phyloP scores from a whole-genome alignment of 1,140 invertebrate genomes.

The Caenorhabditis tropicalis region DNA sequence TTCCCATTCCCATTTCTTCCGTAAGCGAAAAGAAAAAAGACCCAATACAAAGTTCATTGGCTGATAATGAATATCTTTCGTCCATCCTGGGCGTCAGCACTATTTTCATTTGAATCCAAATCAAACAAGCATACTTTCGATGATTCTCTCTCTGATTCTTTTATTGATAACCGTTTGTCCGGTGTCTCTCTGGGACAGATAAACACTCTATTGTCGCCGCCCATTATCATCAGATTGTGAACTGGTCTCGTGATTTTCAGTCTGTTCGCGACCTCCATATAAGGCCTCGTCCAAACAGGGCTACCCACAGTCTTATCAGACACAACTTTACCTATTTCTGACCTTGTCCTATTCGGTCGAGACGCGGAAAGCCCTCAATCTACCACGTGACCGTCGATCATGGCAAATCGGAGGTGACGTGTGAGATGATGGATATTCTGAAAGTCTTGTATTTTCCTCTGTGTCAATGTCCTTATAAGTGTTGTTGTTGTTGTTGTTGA shows the following conservation, averaged over 20 bases:
- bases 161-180: not conserved
- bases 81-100: not conserved
- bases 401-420: slow-evolving; percentile 30
- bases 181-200: slow-evolving; percentile 1
- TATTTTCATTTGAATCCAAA: not conserved
- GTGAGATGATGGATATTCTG: slow-evolving; percentile 21
- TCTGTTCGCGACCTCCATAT: slow-evolving; percentile 12
- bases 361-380: slow-evolving; percentile 33
- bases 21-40: not conserved
- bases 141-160: slow-evolving; percentile 3
- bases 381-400: slow-evolving; percentile 27
- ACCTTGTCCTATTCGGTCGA: slow-evolving; percentile 18
- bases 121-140: slow-evolving; percentile 44
- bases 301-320: slow-evolving; percentile 4
- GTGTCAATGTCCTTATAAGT: not conserved
- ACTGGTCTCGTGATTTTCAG: slow-evolving; percentile 30
- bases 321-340: slow-evolving; percentile 7
- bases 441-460: slow-evolving; percentile 12
- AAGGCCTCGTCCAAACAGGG: not conserved
- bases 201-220: not conserved
- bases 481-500: not conserved
- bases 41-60: slow-evolving; percentile 3
- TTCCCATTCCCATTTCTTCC: not conserved
- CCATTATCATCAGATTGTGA: not conserved
- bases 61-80: not conserved